Conservation (phyloP, 2,113 vertebrate species). For the Plestiodon gilberti region DNA sequence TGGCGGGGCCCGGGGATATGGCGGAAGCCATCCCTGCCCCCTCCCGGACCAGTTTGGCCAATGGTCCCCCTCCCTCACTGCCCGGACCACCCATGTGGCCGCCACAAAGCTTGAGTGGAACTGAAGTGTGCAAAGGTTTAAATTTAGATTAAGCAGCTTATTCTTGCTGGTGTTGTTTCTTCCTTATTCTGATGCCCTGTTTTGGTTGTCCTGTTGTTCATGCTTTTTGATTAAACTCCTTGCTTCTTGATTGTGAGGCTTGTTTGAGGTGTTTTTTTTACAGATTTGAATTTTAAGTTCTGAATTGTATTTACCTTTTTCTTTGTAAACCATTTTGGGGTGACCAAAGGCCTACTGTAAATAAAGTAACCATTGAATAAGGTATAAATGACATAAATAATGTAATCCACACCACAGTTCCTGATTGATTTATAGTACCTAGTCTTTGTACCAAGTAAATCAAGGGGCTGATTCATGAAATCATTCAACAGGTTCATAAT, state of each 20-base stretch:
- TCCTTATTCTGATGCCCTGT: neutral
- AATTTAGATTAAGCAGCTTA: neutral
- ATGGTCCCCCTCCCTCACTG: too few relatives aligned
- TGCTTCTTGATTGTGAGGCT: neutral
- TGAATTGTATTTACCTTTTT: neutral
- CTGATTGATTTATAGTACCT: neutral
- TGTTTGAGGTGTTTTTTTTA: neutral
- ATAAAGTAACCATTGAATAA: neutral
- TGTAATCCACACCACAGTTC: neutral
- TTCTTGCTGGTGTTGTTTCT: neutral
- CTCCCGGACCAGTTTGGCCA: too few relatives aligned
- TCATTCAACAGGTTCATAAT: neutral
- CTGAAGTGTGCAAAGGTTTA: neutral
- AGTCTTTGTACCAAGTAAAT: neutral
- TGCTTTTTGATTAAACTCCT: neutral
- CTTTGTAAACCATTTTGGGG: neutral
- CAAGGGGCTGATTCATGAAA: neutral
- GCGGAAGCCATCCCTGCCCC: too few relatives aligned
- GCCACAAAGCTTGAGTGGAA: neutral
- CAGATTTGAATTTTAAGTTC: neutral
- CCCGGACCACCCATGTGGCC: too few relatives aligned
- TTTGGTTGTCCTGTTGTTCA: too few relatives aligned
- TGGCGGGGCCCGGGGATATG: too few relatives aligned
- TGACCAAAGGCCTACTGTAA: neutral
- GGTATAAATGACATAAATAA: neutral